phyloP scores from a whole-genome alignment of 2,797 vertebrate species.

The Bryconaethiops microstoma region DNA sequence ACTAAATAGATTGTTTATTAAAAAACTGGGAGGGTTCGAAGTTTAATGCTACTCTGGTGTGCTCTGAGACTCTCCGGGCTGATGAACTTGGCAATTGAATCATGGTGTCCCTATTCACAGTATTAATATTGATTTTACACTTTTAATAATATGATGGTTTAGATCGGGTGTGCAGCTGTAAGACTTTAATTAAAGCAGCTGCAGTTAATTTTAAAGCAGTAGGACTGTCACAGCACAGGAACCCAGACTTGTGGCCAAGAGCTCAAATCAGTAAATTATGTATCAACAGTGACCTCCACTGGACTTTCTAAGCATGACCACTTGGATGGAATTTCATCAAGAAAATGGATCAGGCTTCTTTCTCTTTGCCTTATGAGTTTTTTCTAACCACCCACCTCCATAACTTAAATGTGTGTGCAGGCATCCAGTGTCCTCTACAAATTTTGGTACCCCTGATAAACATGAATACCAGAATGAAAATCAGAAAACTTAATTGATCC shows the following conservation, averaged over 20 bases:
- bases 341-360: not conserved
- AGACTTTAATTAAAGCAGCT: not conserved
- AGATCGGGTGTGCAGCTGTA: not conserved
- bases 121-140: not conserved
- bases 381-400: not conserved
- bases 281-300: conserved; percentile 22
- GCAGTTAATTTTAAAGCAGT: not conserved
- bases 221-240: not conserved
- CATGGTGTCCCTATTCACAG: not conserved
- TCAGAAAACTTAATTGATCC: too few species aligned
- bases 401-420: too few species aligned
- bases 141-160: not conserved
- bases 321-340: not conserved
- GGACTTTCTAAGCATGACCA: not conserved
- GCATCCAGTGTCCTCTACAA: too few species aligned
- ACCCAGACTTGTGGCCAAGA: not conserved
- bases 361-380: not conserved
- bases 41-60: not conserved
- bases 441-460: too few species aligned
- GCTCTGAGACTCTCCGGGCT: not conserved
- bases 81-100: not conserved
- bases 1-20: too few species aligned
- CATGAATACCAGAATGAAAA: too few species aligned
- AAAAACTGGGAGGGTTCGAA: not conserved
- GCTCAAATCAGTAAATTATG: not conserved